Evolutionary conservation across 2,888 invertebrate genomes (phyloP).

Genomic region (Latrodectus hesperus): DNA sequence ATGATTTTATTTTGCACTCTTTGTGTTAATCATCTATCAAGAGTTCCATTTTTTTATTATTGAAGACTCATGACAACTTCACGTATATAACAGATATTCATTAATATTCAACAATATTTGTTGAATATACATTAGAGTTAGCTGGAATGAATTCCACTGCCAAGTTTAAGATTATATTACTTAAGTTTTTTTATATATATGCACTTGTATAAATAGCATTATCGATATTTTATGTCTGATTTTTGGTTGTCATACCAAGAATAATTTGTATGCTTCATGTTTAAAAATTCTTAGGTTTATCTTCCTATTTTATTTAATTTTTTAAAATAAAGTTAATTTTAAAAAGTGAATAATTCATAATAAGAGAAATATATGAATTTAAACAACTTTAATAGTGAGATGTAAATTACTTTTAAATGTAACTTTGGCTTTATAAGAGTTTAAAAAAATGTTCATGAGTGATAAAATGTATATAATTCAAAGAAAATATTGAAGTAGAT

Average conservation of each 20-base stretch:
- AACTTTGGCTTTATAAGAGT: too few relatives aligned
- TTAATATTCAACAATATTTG: not conserved
- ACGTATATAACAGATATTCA: conserved; percentile 9
- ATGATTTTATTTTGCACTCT: not conserved
- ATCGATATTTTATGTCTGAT: not conserved
- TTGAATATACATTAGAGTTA: conserved; percentile 8
- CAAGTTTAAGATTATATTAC: conserved; percentile 30
- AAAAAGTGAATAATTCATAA: not conserved
- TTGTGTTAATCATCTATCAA: not conserved
- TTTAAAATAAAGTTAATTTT: not conserved
- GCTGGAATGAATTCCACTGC: conserved; percentile 34
- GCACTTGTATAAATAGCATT: not conserved
- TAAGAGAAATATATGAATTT: not conserved
- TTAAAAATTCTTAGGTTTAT: not conserved
- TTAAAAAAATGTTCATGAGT: too few relatives aligned
- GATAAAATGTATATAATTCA: too few relatives aligned
- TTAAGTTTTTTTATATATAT: conserved; percentile 27
- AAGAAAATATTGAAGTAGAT: too few relatives aligned
- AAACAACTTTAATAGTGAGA: too few relatives aligned
- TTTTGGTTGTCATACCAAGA: not conserved
- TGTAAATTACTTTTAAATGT: too few relatives aligned
- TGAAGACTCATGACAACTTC: not conserved
- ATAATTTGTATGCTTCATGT: not conserved
- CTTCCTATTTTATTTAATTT: not conserved
- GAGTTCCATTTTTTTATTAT: not conserved